phyloP scores from a whole-genome alignment of 1,140 invertebrate species.

The Drosophila nigromelanica region DNA sequence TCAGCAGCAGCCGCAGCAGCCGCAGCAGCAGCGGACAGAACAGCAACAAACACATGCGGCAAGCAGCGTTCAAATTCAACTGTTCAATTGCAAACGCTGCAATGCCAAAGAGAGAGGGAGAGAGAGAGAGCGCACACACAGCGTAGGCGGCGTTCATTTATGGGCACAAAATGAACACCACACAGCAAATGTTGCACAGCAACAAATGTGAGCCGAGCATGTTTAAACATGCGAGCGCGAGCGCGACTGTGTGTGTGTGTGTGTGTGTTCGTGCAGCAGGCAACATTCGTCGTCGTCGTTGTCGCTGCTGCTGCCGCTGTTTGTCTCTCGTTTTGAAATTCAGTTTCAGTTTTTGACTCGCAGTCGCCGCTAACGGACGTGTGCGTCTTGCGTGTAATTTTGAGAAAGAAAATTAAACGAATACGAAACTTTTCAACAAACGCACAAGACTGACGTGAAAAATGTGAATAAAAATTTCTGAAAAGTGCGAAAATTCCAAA shows the following conservation, averaged over 20 bases:
- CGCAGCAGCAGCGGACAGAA: background rate
- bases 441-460: conserved; percentile 44
- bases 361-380: conserved; percentile 64
- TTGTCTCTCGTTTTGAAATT: conserved; percentile 46
- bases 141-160: conserved; percentile 40
- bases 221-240: conserved; percentile 28
- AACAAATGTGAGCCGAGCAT: conserved; percentile 26
- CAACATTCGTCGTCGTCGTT: conserved; percentile 6
- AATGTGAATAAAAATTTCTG: conserved; percentile 21
- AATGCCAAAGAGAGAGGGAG: conserved; percentile 16
- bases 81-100: conserved; percentile 31
- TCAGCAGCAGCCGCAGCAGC: conserved; percentile 1
- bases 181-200: conserved; percentile 29
- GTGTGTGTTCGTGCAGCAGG: background rate
- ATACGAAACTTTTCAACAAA: conserved; percentile 63
- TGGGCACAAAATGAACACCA: conserved; percentile 28
- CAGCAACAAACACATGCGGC: conserved; percentile 36
- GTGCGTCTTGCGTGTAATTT: conserved; percentile 58
- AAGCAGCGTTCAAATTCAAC: conserved; percentile 26
- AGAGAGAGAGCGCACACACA: background rate
- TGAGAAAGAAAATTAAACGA: conserved; percentile 24
- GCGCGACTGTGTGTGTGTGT: background rate
- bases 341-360: conserved; percentile 72
- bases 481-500: conserved; percentile 8
- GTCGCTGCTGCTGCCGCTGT: conserved; percentile 19